Evolutionary conservation across 2,113 vertebrate species (phyloP), one percentile per base, ranked within the genome.

Genomic region (Mugil cephalus): DNA sequence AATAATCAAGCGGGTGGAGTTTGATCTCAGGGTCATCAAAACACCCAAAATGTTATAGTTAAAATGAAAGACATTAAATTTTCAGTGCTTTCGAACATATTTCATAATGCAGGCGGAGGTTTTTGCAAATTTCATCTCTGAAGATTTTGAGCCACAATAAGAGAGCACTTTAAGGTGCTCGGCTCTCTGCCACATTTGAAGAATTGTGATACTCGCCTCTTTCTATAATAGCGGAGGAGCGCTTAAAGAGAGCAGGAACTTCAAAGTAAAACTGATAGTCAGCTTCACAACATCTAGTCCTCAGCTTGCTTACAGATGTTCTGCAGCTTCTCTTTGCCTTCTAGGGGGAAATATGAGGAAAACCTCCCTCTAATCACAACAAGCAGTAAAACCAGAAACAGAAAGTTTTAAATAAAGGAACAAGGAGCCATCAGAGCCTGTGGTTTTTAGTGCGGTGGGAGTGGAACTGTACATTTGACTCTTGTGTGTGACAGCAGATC

Each of bases 401-500:
- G n/a, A 70, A 43, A 71, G 46, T 58, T 24, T 15, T 18, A 3
- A 35, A 36, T 46, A 66, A 58, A 56, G 54, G n/a, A 74, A 59
- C 12, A 59, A 34, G 76, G 56, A 68, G 47, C 40, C 46, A 54
- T 81, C 34, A 56, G 56, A 67, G 60, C 36, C 43, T 74, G 60
- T 77, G 74, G 79, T 75, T 82, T 68, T 45, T 58, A 43, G 53
- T 46, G 74, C 8, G 35, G 77, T 77, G 77, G 83, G 80, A 84
- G 77, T 74, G 77, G 75, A 89, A 82, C 50, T 77, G 75, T 79
- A 77, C 78, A 86, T 90, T 86, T 91, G 85, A 92, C 86, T 90
- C 78, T 67, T 74, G 79, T 68, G 77, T 46, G 73, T 90, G 92
- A 90, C 90, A 91, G 90, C 79, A 70, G 91, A 94, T 94, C 93